phyloP scores from a whole-genome alignment of 2,113 vertebrate species.

The Microcebus lehilahytsara region DNA sequence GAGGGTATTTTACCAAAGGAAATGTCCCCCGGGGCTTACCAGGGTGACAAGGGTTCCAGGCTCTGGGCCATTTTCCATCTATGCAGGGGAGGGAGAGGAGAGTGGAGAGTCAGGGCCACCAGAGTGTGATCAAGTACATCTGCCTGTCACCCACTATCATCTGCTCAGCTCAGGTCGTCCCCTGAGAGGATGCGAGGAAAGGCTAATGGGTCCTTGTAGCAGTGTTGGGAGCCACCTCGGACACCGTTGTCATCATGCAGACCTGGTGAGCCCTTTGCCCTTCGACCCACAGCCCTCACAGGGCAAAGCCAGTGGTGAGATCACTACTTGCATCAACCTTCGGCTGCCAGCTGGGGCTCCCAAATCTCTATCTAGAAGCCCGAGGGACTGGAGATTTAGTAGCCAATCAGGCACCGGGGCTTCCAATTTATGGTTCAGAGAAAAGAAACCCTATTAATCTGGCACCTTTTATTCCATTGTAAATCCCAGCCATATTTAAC shows the following conservation, averaged over 20 bases:
- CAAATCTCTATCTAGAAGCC: constrained; percentile 21
- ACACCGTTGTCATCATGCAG: not conserved
- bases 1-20: not conserved
- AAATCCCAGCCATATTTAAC: constrained; percentile 76
- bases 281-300: not conserved
- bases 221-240: not conserved
- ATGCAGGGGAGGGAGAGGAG: not conserved
- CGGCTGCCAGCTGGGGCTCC: not conserved
- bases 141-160: not conserved
- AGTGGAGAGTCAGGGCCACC: not conserved
- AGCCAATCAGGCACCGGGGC: constrained; percentile 38
- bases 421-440: constrained; percentile 66
- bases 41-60: not conserved
- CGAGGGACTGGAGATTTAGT: constrained; percentile 66
- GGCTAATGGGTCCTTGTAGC: not conserved
- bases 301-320: constrained; percentile 4
- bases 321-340: constrained; percentile 47
- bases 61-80: not conserved
- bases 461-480: constrained; percentile 71
- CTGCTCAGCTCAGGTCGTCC: too few species aligned
- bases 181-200: not conserved
- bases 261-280: not conserved
- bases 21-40: not conserved
- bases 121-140: not conserved
- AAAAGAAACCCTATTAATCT: constrained; percentile 75